Percentiles rank a stretch among this genome's conserved stretches.
Conservation (phyloP, 1,140 invertebrate genomes). For the Fopius arisanus region DNA sequence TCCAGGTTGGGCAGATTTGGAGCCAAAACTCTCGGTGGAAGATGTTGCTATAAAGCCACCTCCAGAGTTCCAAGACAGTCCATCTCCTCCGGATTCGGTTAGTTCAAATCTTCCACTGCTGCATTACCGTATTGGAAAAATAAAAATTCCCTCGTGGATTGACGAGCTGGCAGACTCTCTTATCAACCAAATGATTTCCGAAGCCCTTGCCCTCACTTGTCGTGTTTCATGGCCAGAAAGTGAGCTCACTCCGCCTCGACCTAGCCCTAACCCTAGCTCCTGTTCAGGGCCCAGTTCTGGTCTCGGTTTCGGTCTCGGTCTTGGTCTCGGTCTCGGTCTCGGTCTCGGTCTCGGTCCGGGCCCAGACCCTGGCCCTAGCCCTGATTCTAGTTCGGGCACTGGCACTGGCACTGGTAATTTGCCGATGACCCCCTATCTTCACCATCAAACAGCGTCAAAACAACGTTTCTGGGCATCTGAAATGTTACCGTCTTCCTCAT, state of each 20-base stretch:
- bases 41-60: conserved; percentile 77
- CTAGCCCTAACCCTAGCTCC: background rate
- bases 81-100: conserved; percentile 58
- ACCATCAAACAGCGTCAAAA: conserved; percentile 50
- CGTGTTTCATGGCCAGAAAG: conserved; percentile 61
- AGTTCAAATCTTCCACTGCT: conserved; percentile 52
- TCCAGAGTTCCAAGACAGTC: conserved; percentile 78
- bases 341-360: background rate
- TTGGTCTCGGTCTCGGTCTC: background rate
- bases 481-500: conserved; percentile 69
- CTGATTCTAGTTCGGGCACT: too few relatives aligned
- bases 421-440: conserved; percentile 29
- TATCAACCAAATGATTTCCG: conserved; percentile 53
- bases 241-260: background rate
- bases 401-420: too few relatives aligned
- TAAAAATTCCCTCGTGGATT: conserved; percentile 49
- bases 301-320: background rate
- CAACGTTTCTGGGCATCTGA: conserved; percentile 70
- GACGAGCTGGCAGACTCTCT: conserved; percentile 52
- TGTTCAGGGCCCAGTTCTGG: too few relatives aligned
- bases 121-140: conserved; percentile 40
- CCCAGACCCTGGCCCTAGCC: too few relatives aligned
- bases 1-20: conserved; percentile 67
- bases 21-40: conserved; percentile 57
- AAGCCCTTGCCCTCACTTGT: conserved; percentile 56